These are phyloP conservation scores for Nycteola revayana DNA, from an alignment of 2,888 invertebrate species.

Conservation along the genomic window DNA sequence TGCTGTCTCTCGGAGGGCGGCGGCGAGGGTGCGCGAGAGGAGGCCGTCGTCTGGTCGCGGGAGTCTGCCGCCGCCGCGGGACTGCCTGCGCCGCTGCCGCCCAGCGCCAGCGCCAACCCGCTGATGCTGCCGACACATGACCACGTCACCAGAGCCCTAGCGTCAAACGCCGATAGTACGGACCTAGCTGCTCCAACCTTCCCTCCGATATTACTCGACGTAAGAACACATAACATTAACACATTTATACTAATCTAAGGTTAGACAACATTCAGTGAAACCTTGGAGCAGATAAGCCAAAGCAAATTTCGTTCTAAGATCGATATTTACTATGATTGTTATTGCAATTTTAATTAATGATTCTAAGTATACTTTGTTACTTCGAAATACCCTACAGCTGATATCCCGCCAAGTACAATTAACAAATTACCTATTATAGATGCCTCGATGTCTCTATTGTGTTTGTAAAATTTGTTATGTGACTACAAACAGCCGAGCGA, in stretches of 20 bases:
- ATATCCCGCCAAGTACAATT: constrained; percentile 62
- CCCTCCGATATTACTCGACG: constrained; percentile 22
- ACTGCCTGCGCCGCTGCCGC: constrained; percentile 72
- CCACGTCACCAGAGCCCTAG: constrained; percentile 79
- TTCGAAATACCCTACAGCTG: constrained; percentile 37
- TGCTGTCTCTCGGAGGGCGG: constrained; percentile 73
- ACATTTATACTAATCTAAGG: constrained; percentile 27
- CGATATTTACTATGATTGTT: constrained; percentile 41
- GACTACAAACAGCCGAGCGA: constrained; percentile 66
- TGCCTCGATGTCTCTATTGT: constrained; percentile 29
- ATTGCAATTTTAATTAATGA: constrained; percentile 38
- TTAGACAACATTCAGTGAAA: constrained; percentile 30
- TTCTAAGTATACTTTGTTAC: constrained; percentile 42
- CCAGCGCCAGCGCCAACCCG: constrained; percentile 82
- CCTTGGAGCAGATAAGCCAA: constrained; percentile 71
- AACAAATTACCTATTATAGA: constrained; percentile 7
- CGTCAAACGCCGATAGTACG: constrained; percentile 37
- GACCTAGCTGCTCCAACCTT: constrained; percentile 70
- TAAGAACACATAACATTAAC: constrained; percentile 21
- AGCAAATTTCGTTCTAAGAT: constrained; percentile 49
- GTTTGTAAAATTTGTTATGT: constrained; percentile 36
- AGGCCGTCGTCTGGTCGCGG: constrained; percentile 65
- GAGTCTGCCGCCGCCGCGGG: constrained; percentile 54
- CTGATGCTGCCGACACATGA: constrained; percentile 81
- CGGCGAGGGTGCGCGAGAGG: constrained; percentile 72